A percentile compares a stretch with the other conserved stretches of the same genome.
Evolutionary conservation across 2,888 invertebrate species (phyloP).

Genomic region (Cheilosia soror): DNA sequence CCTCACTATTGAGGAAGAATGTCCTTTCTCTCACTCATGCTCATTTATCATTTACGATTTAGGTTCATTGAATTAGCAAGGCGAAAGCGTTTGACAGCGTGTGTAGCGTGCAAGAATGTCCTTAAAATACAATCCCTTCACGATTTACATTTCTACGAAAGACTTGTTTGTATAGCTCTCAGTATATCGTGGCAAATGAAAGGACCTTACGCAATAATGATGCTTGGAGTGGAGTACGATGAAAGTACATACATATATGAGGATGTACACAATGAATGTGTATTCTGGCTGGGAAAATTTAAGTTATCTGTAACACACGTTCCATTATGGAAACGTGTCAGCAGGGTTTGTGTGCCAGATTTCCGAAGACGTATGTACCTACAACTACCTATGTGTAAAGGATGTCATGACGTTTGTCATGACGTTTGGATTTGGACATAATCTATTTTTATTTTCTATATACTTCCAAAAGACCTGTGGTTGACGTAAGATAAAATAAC

Average conservation of each 20-base stretch:
- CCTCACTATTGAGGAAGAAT: background rate
- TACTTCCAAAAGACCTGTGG: too few relatives aligned
- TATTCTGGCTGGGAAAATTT: slow-evolving; percentile 16
- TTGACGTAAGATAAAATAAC: too few relatives aligned
- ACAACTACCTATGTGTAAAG: too few relatives aligned
- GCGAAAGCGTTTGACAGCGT: slow-evolving; percentile 50
- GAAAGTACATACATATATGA: too few relatives aligned
- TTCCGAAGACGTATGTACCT: background rate
- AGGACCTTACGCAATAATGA: slow-evolving; percentile 26
- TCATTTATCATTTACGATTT: slow-evolving; percentile 65
- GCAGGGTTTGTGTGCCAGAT: slow-evolving; percentile 3
- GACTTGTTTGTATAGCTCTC: background rate
- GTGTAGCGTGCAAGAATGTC: slow-evolving; percentile 49
- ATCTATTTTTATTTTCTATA: too few relatives aligned
- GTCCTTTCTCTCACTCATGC: slow-evolving; percentile 15
- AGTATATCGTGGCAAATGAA: background rate
- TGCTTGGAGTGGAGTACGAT: background rate
- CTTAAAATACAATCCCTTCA: slow-evolving; percentile 42
- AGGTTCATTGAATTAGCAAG: slow-evolving; percentile 58
- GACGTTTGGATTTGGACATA: too few relatives aligned
- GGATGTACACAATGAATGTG: background rate
- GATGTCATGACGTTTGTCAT: too few relatives aligned
- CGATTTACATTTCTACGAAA: slow-evolving; percentile 46
- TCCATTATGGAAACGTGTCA: background rate
- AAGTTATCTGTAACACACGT: slow-evolving; percentile 14